Base-by-base conservation (phyloP, 1,140 invertebrate genomes). In the Cylas formicarius region DNA sequence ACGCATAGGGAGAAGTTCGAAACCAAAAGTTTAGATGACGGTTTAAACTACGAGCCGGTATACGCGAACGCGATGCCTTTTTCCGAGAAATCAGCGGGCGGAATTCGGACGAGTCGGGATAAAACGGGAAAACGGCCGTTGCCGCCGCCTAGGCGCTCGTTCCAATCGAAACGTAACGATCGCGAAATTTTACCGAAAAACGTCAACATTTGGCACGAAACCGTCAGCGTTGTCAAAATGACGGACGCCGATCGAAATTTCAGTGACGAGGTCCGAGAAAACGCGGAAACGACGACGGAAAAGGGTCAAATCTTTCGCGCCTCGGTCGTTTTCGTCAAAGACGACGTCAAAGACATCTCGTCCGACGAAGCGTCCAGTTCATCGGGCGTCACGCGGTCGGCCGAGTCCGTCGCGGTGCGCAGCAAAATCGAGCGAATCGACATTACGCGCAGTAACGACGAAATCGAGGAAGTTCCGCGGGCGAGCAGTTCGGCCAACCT, bases 21-120 rank as follows among this genome's bases (percentile, higher is more conserved):
- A n/a, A n/a, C n/a, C n/a, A n/a, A n/a, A n/a, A n/a, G n/a, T n/a
- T n/a, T n/a, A n/a, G n/a, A n/a, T n/a, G n/a, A n/a, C n/a, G n/a
- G n/a, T n/a, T n/a, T n/a, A n/a, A n/a, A n/a, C n/a, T 48, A 50
- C 17, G 48, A 53, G 24, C 48, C 56, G 3, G 50, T 55, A n/a
- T 55, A 55, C 21, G 9, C 50, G 8, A 53, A 48, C 23, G 17
- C 24, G 16, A 20, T 19, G 5, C 14, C 18, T 28, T 7, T 11
- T 23, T 19, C 32, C 11, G 9, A 39, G 17, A 8, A 35, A 35
- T 26, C 18, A 18, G 7, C n/a, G 22, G 7, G 23, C 4, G 5
- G 24, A 5, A 29, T 6, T 19, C 21, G 7, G n/a, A 18, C 23
- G 37, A 23, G 7, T 7, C n/a, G 32, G 3, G n/a, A 5, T 17